Evolutionary conservation across 2,888 invertebrate genomes (phyloP).

Genomic region (Nephrotoma flavescens): DNA sequence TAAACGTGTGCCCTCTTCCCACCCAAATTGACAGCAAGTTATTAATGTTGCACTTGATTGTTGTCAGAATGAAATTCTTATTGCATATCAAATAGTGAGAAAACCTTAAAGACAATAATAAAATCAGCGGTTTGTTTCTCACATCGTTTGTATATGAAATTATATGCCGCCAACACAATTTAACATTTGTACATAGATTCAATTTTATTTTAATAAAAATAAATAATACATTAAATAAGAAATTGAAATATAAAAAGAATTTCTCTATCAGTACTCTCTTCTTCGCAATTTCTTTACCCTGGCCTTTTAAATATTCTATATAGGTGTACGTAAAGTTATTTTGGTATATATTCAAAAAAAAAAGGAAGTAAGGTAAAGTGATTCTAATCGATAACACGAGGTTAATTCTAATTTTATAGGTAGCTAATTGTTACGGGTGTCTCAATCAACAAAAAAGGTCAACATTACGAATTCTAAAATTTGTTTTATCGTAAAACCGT

Average conservation of each 20-base stretch:
- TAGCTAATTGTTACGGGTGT: background rate
- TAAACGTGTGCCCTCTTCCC: background rate
- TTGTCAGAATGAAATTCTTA: background rate
- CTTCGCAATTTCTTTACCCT: background rate
- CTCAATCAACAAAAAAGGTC: background rate
- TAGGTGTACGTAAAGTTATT: background rate
- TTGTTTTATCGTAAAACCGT: too few relatives aligned
- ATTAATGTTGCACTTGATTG: background rate
- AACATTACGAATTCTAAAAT: too few relatives aligned
- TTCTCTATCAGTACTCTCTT: background rate
- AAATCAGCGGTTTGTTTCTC: background rate
- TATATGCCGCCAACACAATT: slow-evolving; percentile 1
- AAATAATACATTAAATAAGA: background rate
- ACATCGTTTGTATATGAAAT: background rate
- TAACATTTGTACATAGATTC: background rate
- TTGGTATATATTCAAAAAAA: background rate
- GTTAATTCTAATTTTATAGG: background rate
- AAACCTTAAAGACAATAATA: background rate
- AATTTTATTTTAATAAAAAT: background rate
- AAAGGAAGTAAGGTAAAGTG: background rate
- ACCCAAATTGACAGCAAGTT: background rate
- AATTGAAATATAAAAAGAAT: background rate
- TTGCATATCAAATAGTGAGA: background rate
- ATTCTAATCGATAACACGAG: background rate
- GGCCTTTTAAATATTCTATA: background rate